Conservation (phyloP, 2,797 vertebrate genomes). For the Anas acuta region DNA sequence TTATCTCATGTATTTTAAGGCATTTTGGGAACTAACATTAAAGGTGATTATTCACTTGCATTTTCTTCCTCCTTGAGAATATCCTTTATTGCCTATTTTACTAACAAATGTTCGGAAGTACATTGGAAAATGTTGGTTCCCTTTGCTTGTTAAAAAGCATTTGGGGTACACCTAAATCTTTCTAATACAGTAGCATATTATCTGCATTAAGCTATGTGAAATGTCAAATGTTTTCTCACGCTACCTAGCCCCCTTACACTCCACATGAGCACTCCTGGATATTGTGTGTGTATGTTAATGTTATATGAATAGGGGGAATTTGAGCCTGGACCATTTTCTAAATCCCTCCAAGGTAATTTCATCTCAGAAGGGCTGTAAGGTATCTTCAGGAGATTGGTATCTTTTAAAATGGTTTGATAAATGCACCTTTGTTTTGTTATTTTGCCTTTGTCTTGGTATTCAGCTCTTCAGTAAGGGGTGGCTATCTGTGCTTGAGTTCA, state of each 20-base stretch:
- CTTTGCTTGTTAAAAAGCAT: neutral
- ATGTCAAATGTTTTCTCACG: neutral
- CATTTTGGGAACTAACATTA: neutral
- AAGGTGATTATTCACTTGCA: neutral
- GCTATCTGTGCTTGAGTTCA: neutral
- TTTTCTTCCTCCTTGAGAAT: neutral
- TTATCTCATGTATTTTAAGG: neutral
- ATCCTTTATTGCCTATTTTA: neutral
- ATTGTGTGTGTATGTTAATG: neutral
- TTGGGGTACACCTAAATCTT: neutral
- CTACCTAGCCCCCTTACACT: neutral
- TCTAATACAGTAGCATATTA: neutral
- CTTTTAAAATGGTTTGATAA: neutral
- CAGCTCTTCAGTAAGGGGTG: neutral
- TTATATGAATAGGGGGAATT: neutral
- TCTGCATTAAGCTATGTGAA: neutral
- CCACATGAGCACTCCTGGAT: neutral
- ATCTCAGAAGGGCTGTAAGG: neutral
- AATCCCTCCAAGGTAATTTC: neutral
- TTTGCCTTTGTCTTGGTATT: neutral
- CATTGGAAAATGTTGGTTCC: neutral
- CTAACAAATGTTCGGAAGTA: neutral
- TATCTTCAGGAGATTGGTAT: neutral
- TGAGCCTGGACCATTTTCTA: neutral
- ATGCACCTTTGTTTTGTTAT: conserved; percentile 1